phyloP scores from a whole-genome alignment of 2,113 vertebrate genomes.

The Chionis minor region DNA sequence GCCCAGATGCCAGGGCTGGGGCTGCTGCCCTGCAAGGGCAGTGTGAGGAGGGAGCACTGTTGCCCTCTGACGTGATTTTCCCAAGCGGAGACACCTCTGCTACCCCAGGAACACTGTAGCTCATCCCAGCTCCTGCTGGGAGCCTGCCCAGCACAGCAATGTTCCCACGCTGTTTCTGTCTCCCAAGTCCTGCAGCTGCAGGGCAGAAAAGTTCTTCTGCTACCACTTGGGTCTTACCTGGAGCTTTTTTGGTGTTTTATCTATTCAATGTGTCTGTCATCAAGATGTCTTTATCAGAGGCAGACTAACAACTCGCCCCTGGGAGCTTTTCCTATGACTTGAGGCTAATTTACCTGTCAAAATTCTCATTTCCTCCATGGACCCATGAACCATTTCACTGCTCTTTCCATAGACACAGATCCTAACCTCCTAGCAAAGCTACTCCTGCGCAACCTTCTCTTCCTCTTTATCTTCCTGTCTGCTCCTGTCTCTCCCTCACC shows the following conservation, averaged over 20 bases:
- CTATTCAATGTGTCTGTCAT: not conserved
- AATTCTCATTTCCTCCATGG: not conserved
- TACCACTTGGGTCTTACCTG: not conserved
- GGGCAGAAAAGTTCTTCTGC: not conserved
- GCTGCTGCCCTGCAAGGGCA: not conserved
- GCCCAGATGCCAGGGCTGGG: fast-evolving
- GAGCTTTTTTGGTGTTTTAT: not conserved
- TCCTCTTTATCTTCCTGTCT: not conserved
- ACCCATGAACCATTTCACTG: not conserved
- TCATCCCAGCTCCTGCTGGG: not conserved
- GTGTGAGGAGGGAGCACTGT: fast-evolving
- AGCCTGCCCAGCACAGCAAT: not conserved
- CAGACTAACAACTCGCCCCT: not conserved
- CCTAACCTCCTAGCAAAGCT: not conserved
- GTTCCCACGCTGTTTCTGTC: not conserved
- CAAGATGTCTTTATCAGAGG: not conserved
- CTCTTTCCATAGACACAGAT: not conserved
- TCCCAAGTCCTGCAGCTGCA: not conserved
- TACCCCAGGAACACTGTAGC: not conserved
- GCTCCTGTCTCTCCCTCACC: not conserved
- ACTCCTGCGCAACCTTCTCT: not conserved
- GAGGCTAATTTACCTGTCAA: not conserved
- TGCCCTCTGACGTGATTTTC: not conserved
- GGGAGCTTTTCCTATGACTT: not conserved
- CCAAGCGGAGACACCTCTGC: not conserved